These are phyloP conservation scores for Corella eumyota DNA, from an alignment of 23 tunicate species.

Conservation along the genomic window DNA sequence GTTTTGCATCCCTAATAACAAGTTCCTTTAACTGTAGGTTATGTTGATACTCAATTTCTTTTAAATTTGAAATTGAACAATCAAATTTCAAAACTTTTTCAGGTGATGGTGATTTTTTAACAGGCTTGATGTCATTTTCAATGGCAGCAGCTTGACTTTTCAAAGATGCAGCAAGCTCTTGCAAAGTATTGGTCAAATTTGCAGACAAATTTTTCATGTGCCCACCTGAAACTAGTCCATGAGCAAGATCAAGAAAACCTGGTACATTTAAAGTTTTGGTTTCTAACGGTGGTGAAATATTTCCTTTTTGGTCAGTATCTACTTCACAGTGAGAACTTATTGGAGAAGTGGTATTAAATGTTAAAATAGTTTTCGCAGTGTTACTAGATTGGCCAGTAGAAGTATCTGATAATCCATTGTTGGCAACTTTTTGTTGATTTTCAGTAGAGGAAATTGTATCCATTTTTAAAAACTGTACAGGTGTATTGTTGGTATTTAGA, in stretches of 20 bases:
- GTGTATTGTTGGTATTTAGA: too few species aligned
- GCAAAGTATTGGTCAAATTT: constrained; percentile 70
- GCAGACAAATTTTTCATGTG: constrained; percentile 35
- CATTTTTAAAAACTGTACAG: too few species aligned
- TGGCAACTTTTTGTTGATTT: too few species aligned
- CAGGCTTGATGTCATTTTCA: too few species aligned
- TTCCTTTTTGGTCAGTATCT: too few species aligned
- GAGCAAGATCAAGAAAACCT: constrained; percentile 18
- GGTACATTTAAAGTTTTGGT: constrained; percentile 10
- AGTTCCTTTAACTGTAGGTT: background rate
- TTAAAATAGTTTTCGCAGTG: constrained; percentile 3
- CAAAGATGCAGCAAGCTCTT: constrained; percentile 81
- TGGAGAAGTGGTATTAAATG: constrained; percentile 1
- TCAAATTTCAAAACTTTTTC: constrained; percentile 13
- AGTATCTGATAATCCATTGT: too few species aligned
- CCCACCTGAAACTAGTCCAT: constrained; percentile 16
- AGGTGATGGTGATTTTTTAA: constrained; percentile 1
- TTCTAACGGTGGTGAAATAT: too few species aligned
- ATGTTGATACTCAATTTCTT: constrained; percentile 6
- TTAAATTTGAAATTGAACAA: background rate
- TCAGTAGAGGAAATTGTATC: too few species aligned
- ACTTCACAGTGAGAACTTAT: constrained; percentile 4
- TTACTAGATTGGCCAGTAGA: too few species aligned
- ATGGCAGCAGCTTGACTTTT: background rate
- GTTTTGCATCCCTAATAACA: background rate